Conservation (phyloP, 2,113 vertebrate species). For the Mohoua ochrocephala region DNA sequence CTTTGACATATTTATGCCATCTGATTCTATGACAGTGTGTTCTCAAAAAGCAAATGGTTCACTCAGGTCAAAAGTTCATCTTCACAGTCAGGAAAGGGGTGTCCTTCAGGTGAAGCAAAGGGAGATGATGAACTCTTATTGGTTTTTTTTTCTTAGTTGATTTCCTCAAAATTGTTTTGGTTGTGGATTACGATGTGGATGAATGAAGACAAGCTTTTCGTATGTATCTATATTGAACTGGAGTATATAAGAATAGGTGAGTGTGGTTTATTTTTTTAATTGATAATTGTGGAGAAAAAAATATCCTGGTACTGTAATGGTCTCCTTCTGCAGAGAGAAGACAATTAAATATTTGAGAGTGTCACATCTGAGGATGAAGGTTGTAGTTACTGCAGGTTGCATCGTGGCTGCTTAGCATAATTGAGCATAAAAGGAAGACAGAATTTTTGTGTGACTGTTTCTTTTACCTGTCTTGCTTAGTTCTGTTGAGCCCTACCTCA, state of each 20-base stretch:
- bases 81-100: not conserved
- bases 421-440: not conserved
- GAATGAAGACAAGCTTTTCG: not conserved
- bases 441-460: not conserved
- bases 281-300: not conserved
- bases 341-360: not conserved
- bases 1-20: not conserved
- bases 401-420: not conserved
- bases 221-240: not conserved
- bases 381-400: not conserved
- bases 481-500: not conserved
- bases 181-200: not conserved
- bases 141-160: not conserved
- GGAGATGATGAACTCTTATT: not conserved
- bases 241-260: not conserved
- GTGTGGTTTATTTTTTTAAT: not conserved
- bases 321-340: not conserved
- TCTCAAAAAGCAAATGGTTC: not conserved
- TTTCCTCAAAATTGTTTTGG: not conserved
- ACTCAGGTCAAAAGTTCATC: not conserved
- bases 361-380: not conserved
- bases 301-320: not conserved
- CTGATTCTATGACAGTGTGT: not conserved
- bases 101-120: not conserved
- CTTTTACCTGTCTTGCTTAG: not conserved